These are phyloP conservation scores for Formica selysi DNA, from an alignment of 1,140 invertebrate species.

Conservation along the genomic window DNA sequence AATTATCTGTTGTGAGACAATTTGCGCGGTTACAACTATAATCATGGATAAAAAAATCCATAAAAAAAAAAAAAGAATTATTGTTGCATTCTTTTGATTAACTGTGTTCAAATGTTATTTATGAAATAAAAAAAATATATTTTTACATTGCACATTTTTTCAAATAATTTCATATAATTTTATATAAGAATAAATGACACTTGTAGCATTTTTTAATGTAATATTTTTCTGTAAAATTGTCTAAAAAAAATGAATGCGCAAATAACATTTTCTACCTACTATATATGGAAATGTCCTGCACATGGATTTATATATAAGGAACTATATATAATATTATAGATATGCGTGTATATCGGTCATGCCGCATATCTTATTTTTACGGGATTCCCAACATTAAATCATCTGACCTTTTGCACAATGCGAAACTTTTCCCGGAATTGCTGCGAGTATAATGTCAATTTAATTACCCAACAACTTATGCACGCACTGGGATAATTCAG, in stretches of 20 bases:
- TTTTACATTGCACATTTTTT: neutral
- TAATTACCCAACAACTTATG: conserved; percentile 59
- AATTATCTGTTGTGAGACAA: neutral
- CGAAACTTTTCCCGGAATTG: conserved; percentile 51
- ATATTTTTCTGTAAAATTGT: neutral
- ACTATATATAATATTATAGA: neutral
- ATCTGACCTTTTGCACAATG: conserved; percentile 53
- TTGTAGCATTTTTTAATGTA: neutral
- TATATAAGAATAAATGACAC: neutral
- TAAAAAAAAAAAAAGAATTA: neutral
- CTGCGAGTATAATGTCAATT: conserved; percentile 58
- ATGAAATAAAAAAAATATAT: neutral
- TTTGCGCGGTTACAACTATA: neutral
- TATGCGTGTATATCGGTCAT: neutral
- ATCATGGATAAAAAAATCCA: neutral
- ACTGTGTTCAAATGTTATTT: neutral
- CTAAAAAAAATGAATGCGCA: neutral
- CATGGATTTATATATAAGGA: neutral
- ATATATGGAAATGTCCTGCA: neutral
- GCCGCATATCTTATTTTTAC: conserved; percentile 1
- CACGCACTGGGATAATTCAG: conserved; percentile 17
- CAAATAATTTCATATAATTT: neutral
- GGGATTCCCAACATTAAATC: neutral
- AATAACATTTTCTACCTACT: neutral
- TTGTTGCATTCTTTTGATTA: neutral